Conservation (phyloP, 2,888 invertebrate genomes). For the Drosophila rellima region DNA sequence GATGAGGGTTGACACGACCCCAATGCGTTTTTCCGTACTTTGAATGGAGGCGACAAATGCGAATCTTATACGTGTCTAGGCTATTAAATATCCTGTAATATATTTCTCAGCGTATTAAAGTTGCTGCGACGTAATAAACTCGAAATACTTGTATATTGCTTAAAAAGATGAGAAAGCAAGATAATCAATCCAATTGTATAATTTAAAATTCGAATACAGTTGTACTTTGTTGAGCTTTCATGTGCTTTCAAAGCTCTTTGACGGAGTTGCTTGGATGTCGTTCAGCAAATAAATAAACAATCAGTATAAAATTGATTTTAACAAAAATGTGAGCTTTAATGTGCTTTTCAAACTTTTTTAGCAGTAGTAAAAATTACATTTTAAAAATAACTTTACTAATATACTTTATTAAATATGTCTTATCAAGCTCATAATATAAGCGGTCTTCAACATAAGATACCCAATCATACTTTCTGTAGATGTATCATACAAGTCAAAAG, state of each 20-base stretch:
- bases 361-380: too few relatives aligned
- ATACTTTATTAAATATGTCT: background rate
- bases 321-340: too few relatives aligned
- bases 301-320: too few relatives aligned
- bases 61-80: background rate
- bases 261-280: too few relatives aligned
- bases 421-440: background rate
- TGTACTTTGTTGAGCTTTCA: background rate
- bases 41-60: background rate
- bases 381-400: too few relatives aligned
- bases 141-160: background rate
- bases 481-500: background rate
- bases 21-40: background rate
- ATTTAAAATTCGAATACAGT: background rate
- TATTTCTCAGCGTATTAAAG: background rate
- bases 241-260: too few relatives aligned
- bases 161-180: background rate
- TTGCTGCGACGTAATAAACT: background rate
- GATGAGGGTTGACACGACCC: conserved; percentile 38
- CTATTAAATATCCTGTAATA: conserved; percentile 1
- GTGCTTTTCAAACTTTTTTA: too few relatives aligned
- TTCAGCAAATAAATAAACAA: too few relatives aligned
- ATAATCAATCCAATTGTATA: background rate
- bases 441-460: background rate
- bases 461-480: background rate